A percentile compares a stretch with the other conserved stretches of the same genome.
These are phyloP conservation scores for Caenorhabditis angaria DNA, from an alignment of 2,888 invertebrate species.

Conservation along the genomic window DNA sequence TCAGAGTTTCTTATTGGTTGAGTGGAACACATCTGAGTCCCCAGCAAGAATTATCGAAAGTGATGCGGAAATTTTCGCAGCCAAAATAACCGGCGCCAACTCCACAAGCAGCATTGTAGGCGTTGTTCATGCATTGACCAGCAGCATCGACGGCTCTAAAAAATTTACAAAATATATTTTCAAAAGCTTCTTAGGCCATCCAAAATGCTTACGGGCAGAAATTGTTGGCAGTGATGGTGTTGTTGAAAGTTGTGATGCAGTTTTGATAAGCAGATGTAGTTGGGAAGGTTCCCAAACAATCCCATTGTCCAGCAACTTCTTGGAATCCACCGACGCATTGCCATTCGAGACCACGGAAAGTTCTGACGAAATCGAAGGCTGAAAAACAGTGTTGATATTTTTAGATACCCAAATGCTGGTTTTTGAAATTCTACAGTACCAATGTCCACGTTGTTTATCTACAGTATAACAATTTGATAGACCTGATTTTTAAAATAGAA, in stretches of 20 bases:
- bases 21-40: conserved; percentile 40
- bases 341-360: conserved; percentile 56
- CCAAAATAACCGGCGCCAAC: conserved; percentile 53
- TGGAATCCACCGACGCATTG: conserved; percentile 60
- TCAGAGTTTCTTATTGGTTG: neutral
- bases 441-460: too few relatives aligned
- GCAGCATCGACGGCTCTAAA: conserved; percentile 47
- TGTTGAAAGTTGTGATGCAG: conserved; percentile 49
- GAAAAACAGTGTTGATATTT: neutral
- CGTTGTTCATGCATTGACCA: conserved; percentile 45
- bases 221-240: conserved; percentile 41
- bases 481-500: too few relatives aligned
- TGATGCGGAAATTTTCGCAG: conserved; percentile 57
- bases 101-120: conserved; percentile 45
- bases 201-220: conserved; percentile 52
- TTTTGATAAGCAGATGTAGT: conserved; percentile 29
- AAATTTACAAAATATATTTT: neutral
- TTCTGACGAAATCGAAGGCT: conserved; percentile 58
- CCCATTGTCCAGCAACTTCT: conserved; percentile 48
- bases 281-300: conserved; percentile 38
- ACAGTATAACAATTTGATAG: too few relatives aligned
- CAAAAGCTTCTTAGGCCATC: too few relatives aligned
- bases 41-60: conserved; percentile 58
- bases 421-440: neutral
- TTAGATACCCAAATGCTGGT: too few relatives aligned